Percentiles rank a stretch among this genome's conserved stretches.
phyloP scores from a whole-genome alignment of 1,140 invertebrate species.

The Musca vetustissima region DNA sequence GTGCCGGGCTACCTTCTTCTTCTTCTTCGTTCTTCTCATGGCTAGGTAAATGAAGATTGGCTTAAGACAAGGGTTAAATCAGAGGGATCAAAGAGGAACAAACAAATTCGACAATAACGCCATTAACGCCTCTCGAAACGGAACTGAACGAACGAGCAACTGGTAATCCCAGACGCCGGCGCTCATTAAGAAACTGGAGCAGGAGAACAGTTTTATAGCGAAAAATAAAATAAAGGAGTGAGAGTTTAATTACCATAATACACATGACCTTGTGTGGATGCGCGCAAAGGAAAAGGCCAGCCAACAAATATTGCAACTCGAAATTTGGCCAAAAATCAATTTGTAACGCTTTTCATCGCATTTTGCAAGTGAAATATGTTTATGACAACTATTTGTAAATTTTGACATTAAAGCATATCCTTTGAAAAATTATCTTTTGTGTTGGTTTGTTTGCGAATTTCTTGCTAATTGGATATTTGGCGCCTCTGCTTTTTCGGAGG shows the following conservation, averaged over 20 bases:
- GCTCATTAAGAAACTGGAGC: neutral
- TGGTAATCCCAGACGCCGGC: neutral
- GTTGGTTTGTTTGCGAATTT: neutral
- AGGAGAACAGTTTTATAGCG: neutral
- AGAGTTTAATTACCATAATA: neutral
- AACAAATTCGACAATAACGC: neutral
- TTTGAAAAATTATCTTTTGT: neutral
- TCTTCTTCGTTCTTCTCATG: too few relatives aligned
- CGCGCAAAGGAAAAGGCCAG: too few relatives aligned
- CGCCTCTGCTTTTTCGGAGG: neutral
- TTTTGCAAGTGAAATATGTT: neutral
- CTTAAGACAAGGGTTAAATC: neutral
- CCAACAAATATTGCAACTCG: neutral
- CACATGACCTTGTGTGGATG: neutral
- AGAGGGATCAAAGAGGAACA: too few relatives aligned
- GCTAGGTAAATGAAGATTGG: neutral
- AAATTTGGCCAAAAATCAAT: neutral
- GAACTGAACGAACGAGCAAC: neutral
- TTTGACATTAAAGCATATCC: constrained; percentile 11
- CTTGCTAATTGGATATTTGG: neutral
- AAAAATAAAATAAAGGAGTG: neutral
- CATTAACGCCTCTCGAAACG: constrained; percentile 12
- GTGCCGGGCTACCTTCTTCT: too few relatives aligned
- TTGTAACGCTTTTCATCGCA: neutral
- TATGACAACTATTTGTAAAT: constrained; percentile 11